phyloP scores from a whole-genome alignment of 2,888 invertebrate species.

The Sinodicranocentrus sp. region DNA sequence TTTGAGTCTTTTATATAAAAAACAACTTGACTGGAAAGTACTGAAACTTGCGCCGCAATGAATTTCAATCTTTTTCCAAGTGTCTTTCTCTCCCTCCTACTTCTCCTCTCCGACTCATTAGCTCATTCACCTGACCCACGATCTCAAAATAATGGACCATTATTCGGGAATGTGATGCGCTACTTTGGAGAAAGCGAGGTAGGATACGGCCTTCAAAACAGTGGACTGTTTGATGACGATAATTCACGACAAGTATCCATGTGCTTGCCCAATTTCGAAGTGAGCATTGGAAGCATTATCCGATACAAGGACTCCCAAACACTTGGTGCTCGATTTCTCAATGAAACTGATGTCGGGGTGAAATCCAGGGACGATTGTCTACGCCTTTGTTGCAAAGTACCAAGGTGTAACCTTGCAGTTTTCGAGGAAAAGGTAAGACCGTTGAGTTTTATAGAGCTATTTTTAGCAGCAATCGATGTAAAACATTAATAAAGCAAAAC shows the following conservation, averaged over 20 bases:
- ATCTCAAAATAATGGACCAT: conserved; percentile 20
- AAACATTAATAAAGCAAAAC: too few relatives aligned
- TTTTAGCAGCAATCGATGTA: too few relatives aligned
- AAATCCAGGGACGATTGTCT: conserved; percentile 88
- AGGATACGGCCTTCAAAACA: conserved; percentile 49
- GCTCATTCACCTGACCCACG: conserved; percentile 41
- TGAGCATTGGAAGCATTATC: conserved; percentile 93
- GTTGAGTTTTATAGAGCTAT: too few relatives aligned
- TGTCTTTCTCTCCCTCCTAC: conserved; percentile 32
- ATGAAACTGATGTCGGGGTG: conserved; percentile 89
- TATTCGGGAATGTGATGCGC: conserved; percentile 54
- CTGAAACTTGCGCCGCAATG: conserved; percentile 20
- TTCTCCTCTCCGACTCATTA: conserved; percentile 1
- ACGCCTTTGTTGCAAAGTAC: conserved; percentile 91
- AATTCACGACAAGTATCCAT: conserved; percentile 77
- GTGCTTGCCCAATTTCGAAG: conserved; percentile 88
- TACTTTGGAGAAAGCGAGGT: conserved; percentile 61
- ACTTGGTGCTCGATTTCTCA: conserved; percentile 92
- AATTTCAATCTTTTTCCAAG: conserved; percentile 17
- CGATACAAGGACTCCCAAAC: conserved; percentile 92
- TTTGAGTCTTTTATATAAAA: too few relatives aligned
- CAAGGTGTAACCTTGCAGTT: conserved; percentile 92
- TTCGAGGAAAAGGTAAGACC: conserved; percentile 94
- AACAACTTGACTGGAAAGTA: conserved; percentile 16
- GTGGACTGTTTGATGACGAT: conserved; percentile 53